Conservation (phyloP, 2,888 invertebrate genomes). For the Lamellibrachia columna region DNA sequence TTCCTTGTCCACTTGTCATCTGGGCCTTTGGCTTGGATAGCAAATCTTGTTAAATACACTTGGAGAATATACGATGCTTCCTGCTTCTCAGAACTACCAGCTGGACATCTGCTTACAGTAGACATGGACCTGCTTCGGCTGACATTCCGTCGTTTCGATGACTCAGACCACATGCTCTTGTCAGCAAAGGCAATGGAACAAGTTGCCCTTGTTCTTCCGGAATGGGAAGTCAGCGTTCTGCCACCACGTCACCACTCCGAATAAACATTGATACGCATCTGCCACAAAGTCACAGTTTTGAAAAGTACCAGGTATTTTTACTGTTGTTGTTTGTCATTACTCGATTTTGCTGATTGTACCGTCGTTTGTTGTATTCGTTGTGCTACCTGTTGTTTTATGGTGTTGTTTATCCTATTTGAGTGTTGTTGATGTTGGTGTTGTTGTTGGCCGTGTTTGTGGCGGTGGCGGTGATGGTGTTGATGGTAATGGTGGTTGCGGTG, state of each 20-base stretch:
- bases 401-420: too few species aligned
- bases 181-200: conserved; percentile 68
- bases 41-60: too few species aligned
- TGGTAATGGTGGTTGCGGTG: too few species aligned
- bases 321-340: not conserved
- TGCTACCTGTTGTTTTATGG: too few species aligned
- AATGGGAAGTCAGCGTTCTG: conserved; percentile 94
- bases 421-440: too few species aligned
- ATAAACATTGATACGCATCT: conserved; percentile 87
- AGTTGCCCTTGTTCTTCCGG: conserved; percentile 92
- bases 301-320: conserved; percentile 69
- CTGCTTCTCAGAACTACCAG: conserved; percentile 84
- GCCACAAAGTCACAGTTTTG: conserved; percentile 87
- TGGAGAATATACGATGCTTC: conserved; percentile 80
- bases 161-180: conserved; percentile 68
- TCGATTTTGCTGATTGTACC: too few species aligned
- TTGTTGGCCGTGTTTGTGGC: too few species aligned
- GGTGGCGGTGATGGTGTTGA: too few species aligned
- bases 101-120: conserved; percentile 91
- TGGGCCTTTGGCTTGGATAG: conserved; percentile 69
- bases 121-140: conserved; percentile 91
- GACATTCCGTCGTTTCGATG: not conserved
- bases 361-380: too few species aligned
- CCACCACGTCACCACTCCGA: conserved; percentile 93
- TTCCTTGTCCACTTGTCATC: too few species aligned